phyloP scores from a whole-genome alignment of 2,888 invertebrate species.

The Drosophila cognata region DNA sequence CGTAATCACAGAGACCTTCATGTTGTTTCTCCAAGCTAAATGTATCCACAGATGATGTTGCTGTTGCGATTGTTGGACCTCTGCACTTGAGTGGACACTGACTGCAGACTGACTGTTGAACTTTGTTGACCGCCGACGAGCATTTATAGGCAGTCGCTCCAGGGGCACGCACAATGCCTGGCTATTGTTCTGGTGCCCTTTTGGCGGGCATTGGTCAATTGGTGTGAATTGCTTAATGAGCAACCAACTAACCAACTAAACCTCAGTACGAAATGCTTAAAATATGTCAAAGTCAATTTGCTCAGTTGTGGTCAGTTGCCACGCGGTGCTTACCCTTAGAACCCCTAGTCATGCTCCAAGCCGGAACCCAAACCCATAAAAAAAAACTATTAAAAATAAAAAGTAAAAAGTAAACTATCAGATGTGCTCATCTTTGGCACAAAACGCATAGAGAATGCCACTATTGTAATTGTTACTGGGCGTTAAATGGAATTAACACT shows the following conservation, averaged over 20 bases:
- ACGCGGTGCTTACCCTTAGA: constrained; percentile 24
- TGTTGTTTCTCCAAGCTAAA: constrained; percentile 25
- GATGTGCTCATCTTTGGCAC: constrained; percentile 24
- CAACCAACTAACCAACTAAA: constrained; percentile 19
- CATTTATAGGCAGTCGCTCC: constrained; percentile 64
- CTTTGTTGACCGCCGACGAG: constrained; percentile 44
- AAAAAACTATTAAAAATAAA: neutral
- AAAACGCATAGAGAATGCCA: constrained; percentile 25
- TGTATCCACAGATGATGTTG: constrained; percentile 12
- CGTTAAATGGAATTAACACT: constrained; percentile 73
- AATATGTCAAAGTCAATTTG: constrained; percentile 65
- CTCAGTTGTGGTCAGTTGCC: constrained; percentile 21
- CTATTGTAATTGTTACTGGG: constrained; percentile 48
- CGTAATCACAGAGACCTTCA: constrained; percentile 55
- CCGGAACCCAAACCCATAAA: constrained; percentile 12
- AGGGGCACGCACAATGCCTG: constrained; percentile 55
- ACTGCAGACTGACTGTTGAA: constrained; percentile 65
- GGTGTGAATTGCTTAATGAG: constrained; percentile 69
- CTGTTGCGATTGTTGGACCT: constrained; percentile 12
- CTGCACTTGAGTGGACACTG: constrained; percentile 38
- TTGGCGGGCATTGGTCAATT: constrained; percentile 28
- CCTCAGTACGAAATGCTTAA: constrained; percentile 18
- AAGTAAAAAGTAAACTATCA: neutral
- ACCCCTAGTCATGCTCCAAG: constrained; percentile 23
- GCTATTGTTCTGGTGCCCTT: constrained; percentile 60